Evolutionary conservation across 2,797 vertebrate species (phyloP), one percentile per base, ranked within the genome.

Genomic region (Syndactyla subalaris): DNA sequence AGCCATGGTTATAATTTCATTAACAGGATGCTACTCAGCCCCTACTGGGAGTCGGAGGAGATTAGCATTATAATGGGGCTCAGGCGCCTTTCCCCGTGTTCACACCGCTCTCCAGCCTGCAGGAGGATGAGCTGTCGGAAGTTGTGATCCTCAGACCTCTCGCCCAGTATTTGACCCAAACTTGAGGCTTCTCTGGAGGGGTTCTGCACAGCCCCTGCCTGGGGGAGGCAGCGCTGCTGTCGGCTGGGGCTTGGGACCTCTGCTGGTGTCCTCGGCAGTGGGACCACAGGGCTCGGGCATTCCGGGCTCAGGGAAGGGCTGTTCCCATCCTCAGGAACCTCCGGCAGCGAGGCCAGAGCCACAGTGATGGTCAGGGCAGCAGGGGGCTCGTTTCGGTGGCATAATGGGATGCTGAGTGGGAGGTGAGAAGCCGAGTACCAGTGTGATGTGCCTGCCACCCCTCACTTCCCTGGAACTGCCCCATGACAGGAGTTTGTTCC

Each of bases 1-100:
- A 95, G 78, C 91, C 84, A n/a, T 67, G 72, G 76, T 85, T 93
- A 72, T 95, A 95, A 95, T 95, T 96, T 91, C 95, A 94, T 97
- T 94, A 94, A 82, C 58, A 49, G 79, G 82, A 80, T 92, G 89
- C 92, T 73, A 7, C 73, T 63, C 27, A 0, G 86, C 59, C 92
- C 67, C 91, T 71, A 7, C 71, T 27, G 89, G 89, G 84, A 89
- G 59, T 29, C 5, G 5, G 68, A 77, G 85, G 65, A 94, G 65
- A 93, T 93, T 67, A 92, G 74, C 66, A 63, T 84, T 75, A 38
- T n/a, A 91, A 80, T 58, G 67, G 88, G 73, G 59, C 90, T 62
- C 55, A 24, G 67, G 23, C 0, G 4, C 55, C 54, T 51, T 43
- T 32, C 82, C 55, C 14, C 26, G 41, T 18, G 49, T 46, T 83